Conservation (phyloP, 1,140 invertebrate genomes). For the Trialeurodes vaporariorum region DNA sequence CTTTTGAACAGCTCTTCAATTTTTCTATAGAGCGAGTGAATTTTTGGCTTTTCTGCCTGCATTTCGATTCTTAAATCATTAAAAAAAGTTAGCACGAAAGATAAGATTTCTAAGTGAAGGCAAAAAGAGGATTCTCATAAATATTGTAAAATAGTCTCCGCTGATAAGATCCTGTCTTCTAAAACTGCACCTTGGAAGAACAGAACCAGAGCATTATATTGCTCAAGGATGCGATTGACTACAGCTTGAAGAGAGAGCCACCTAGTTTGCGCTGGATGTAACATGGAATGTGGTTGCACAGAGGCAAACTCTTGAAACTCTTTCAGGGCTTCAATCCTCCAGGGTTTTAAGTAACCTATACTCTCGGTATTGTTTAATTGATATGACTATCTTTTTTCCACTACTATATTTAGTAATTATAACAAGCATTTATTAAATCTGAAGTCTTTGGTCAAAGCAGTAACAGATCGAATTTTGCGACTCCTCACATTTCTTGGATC, state of each 20-base stretch:
- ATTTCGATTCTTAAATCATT: neutral
- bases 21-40: neutral
- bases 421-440: too few species aligned
- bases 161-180: neutral
- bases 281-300: constrained; percentile 7
- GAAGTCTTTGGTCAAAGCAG: too few species aligned
- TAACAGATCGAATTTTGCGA: too few species aligned
- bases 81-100: neutral
- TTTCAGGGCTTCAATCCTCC: too few species aligned
- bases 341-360: too few species aligned
- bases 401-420: too few species aligned
- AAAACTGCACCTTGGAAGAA: neutral
- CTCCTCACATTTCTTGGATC: too few species aligned
- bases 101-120: neutral
- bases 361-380: too few species aligned
- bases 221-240: constrained; percentile 6
- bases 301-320: constrained; percentile 6
- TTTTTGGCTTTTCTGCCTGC: neutral
- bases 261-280: constrained; percentile 7
- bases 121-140: neutral
- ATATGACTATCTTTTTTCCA: too few species aligned
- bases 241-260: constrained; percentile 7
- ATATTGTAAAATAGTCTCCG: constrained; percentile 4
- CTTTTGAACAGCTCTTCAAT: neutral
- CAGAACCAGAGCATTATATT: neutral